Percentiles rank a stretch among this genome's conserved stretches.
These are phyloP conservation scores for Mamestra configurata DNA, from an alignment of 1,140 invertebrate genomes.

Conservation along the genomic window DNA sequence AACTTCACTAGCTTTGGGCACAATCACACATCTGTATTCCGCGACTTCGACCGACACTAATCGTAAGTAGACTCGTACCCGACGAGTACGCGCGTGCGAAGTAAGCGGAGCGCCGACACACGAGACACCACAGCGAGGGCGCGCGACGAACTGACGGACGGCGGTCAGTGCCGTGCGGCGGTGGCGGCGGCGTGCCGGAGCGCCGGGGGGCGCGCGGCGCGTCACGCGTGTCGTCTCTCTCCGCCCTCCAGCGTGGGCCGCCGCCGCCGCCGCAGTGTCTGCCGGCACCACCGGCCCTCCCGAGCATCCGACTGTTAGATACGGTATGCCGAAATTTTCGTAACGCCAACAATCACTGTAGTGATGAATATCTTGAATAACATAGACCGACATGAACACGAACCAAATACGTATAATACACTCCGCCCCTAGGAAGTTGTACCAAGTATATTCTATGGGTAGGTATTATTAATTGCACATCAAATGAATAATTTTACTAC, in stretches of 20 bases:
- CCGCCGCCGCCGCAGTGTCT: slow-evolving; percentile 24
- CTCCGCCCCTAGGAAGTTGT: too few relatives aligned
- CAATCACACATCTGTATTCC: neutral
- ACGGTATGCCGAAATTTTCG: too few relatives aligned
- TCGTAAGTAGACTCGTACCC: neutral
- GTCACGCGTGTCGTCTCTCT: neutral
- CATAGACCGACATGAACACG: too few relatives aligned
- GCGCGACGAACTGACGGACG: slow-evolving; percentile 33
- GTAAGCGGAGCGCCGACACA: neutral
- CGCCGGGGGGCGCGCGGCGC: too few relatives aligned
- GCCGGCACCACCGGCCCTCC: neutral
- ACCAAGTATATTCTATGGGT: too few relatives aligned
- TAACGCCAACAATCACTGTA: too few relatives aligned
- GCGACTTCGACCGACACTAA: neutral
- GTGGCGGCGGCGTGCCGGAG: neutral
- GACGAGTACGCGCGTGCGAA: neutral
- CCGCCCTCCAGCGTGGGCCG: neutral
- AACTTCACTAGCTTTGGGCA: neutral
- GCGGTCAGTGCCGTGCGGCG: neutral
- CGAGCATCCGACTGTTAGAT: too few relatives aligned
- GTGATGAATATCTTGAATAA: too few relatives aligned
- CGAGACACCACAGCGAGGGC: neutral
- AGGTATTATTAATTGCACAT: too few relatives aligned
- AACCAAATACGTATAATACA: too few relatives aligned
- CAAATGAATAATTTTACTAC: too few relatives aligned